Conservation (phyloP, 37 sponge, comb jelly and placozoan genomes). For the Axinella damicornis region DNA sequence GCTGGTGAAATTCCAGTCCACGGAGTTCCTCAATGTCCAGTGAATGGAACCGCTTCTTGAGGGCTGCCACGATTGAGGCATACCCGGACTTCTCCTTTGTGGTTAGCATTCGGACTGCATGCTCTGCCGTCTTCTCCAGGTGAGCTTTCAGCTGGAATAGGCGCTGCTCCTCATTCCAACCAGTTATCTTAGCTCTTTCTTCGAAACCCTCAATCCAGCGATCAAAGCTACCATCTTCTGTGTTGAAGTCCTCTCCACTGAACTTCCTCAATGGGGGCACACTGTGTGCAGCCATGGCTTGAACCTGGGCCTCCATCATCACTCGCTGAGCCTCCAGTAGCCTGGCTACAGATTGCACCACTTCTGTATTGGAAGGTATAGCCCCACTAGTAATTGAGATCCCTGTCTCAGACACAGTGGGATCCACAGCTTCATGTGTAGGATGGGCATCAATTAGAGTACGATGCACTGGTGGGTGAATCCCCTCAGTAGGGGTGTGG, state of each 20-base stretch:
- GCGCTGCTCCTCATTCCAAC: constrained; percentile 32
- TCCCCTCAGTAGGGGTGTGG: too few relatives aligned
- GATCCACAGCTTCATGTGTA: too few relatives aligned
- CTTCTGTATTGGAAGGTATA: too few relatives aligned
- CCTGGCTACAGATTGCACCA: neutral
- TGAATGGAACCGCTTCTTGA: too few relatives aligned
- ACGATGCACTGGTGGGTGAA: too few relatives aligned
- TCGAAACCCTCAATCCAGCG: constrained; percentile 47
- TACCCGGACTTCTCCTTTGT: too few relatives aligned
- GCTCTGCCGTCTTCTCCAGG: constrained; percentile 31
- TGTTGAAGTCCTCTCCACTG: constrained; percentile 20
- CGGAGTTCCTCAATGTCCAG: too few relatives aligned
- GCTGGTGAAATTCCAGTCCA: too few relatives aligned
- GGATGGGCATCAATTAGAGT: too few relatives aligned
- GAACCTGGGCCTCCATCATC: constrained; percentile 4
- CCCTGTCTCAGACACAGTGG: too few relatives aligned
- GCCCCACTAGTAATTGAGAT: too few relatives aligned
- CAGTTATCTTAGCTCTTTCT: constrained; percentile 22
- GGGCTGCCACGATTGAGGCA: too few relatives aligned
- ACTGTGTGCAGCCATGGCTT: neutral
- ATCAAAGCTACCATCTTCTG: constrained; percentile 40
- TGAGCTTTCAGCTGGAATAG: constrained; percentile 40
- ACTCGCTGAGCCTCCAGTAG: neutral
- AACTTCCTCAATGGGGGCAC: constrained; percentile 28
- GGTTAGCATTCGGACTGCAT: constrained; percentile 33